phyloP scores from a whole-genome alignment of 2,113 vertebrate genomes.

The Monopterus albus region DNA sequence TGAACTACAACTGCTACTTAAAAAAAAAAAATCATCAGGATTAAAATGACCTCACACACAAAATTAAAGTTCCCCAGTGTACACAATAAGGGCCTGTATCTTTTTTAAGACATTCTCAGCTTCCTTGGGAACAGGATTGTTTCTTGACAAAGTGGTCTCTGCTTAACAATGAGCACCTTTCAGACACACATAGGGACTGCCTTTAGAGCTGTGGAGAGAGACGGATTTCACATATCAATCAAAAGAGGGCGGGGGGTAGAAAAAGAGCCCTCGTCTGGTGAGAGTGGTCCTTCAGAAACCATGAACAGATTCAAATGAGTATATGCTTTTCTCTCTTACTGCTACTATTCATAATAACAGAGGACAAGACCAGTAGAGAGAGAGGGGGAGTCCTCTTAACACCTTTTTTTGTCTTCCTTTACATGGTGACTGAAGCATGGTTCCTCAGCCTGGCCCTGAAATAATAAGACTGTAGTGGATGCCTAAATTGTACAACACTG shows the following conservation, averaged over 20 bases:
- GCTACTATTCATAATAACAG: constrained; percentile 68
- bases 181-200: constrained; percentile 81
- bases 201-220: constrained; percentile 81
- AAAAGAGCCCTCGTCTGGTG: constrained; percentile 68
- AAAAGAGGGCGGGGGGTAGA: constrained; percentile 68
- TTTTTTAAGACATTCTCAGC: constrained; percentile 83
- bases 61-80: constrained; percentile 86
- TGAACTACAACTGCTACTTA: constrained; percentile 83
- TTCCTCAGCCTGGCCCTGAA: constrained; percentile 32
- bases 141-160: constrained; percentile 85
- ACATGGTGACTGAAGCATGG: constrained; percentile 26
- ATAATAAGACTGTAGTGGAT: constrained; percentile 52
- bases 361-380: constrained; percentile 42
- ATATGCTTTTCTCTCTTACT: constrained; percentile 76
- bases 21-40: constrained; percentile 90
- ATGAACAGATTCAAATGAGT: constrained; percentile 73
- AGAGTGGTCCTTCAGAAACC: constrained; percentile 81
- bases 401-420: constrained; percentile 41
- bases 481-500: constrained; percentile 49
- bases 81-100: constrained; percentile 84
- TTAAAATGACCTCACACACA: constrained; percentile 89
- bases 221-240: constrained; percentile 91
- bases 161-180: constrained; percentile 87
- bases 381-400: constrained; percentile 61
- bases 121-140: constrained; percentile 87